Conservation (phyloP, 1,140 invertebrate species). For the Neodiprion pinetum region DNA sequence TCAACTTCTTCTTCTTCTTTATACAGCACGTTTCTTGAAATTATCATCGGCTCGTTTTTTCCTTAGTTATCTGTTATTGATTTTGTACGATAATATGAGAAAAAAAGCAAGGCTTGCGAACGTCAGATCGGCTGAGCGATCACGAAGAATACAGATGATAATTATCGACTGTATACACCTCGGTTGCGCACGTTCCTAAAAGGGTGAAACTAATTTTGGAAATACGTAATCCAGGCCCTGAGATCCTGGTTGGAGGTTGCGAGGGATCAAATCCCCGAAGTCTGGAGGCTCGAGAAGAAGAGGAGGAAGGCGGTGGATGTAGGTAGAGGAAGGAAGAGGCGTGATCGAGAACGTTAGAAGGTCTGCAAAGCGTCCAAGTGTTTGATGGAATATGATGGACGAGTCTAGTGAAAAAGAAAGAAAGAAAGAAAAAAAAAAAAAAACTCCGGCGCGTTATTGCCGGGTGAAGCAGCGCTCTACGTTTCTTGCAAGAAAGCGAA, state of each 20-base stretch:
- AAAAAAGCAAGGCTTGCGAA: no score
- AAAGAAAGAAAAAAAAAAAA: background rate
- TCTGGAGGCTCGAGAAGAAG: background rate
- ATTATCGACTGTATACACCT: no score
- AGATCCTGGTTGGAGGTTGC: background rate
- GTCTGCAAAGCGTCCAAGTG: conserved; percentile 32
- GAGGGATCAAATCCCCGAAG: background rate
- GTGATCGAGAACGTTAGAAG: conserved; percentile 31
- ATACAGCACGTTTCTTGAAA: no score
- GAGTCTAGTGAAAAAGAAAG: conserved; percentile 28
- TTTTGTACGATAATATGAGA: no score
- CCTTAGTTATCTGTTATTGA: no score
- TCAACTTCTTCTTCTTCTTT: no score
- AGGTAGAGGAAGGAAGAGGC: conserved; percentile 29
- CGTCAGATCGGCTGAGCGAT: no score
- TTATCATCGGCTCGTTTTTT: no score
- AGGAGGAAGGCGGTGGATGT: conserved; percentile 22
- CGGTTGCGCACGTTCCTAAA: background rate
- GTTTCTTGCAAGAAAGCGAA: background rate
- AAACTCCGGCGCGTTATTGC: conserved; percentile 41
- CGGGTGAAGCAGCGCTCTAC: background rate
- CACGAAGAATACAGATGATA: no score
- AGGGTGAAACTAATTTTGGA: conserved; percentile 15
- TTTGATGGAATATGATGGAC: conserved; percentile 54
- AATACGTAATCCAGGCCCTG: conserved; percentile 1